phyloP scores from a whole-genome alignment of 2,888 invertebrate species.

The Eudemis profundana region DNA sequence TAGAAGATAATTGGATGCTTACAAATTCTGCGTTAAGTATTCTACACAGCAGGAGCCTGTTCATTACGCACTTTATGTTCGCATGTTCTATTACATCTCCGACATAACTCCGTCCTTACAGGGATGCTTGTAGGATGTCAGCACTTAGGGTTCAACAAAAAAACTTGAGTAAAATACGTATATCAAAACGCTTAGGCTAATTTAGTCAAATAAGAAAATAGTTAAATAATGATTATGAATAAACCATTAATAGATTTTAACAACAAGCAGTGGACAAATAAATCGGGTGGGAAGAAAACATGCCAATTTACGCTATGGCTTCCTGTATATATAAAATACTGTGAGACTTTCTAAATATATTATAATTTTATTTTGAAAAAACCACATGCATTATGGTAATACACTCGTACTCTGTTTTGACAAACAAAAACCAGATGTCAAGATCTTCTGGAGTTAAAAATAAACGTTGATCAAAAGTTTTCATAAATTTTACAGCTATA shows the following conservation, averaged over 20 bases:
- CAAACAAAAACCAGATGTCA: neutral
- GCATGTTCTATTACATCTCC: constrained; percentile 15
- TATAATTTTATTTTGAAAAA: constrained; percentile 11
- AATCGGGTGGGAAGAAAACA: too few species aligned
- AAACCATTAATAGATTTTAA: too few species aligned
- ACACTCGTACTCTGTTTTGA: neutral
- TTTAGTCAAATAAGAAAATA: too few species aligned
- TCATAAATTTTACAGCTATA: neutral
- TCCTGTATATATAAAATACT: neutral
- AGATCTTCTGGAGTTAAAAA: neutral
- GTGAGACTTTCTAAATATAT: constrained; percentile 6
- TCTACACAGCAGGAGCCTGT: constrained; percentile 7
- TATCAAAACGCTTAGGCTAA: too few species aligned
- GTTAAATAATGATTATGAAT: too few species aligned
- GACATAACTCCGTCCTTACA: constrained; percentile 1
- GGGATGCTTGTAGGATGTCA: constrained; percentile 14
- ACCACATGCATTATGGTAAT: constrained; percentile 6
- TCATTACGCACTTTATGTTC: constrained; percentile 17
- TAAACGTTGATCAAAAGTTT: constrained; percentile 4
- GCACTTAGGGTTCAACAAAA: constrained; percentile 18
- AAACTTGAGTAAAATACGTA: too few species aligned
- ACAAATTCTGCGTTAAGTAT: too few species aligned
- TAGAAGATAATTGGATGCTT: too few species aligned
- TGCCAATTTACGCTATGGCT: too few species aligned
- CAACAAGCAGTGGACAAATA: too few species aligned